Percentiles rank a stretch among this genome's conserved stretches.
Evolutionary conservation across 1,140 invertebrate species (phyloP).

Genomic region (Sycophaga agraensis): DNA sequence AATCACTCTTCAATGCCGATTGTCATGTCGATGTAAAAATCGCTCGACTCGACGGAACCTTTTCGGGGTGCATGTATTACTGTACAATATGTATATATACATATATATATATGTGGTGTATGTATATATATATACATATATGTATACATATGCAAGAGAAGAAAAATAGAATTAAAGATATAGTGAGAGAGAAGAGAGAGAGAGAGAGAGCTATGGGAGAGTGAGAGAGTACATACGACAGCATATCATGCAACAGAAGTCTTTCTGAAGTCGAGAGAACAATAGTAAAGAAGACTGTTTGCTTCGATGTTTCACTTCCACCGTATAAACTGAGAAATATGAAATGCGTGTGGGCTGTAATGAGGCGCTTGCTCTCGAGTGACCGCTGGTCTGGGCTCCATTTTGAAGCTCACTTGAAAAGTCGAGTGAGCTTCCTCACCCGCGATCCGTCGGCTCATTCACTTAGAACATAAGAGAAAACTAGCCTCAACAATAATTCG

Average conservation of each 20-base stretch:
- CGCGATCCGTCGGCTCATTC: background rate
- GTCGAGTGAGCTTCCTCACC: too few species aligned
- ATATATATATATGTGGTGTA: too few species aligned
- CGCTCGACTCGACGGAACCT: slow-evolving; percentile 1
- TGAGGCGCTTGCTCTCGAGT: background rate
- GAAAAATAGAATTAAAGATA: too few species aligned
- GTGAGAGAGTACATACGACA: slow-evolving; percentile 28
- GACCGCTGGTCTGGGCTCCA: too few species aligned
- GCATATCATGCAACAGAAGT: slow-evolving; percentile 36
- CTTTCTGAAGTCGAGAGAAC: slow-evolving; percentile 10
- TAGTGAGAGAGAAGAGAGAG: too few species aligned
- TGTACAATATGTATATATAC: background rate
- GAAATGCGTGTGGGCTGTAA: slow-evolving; percentile 2
- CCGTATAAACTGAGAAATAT: background rate
- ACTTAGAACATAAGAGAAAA: background rate
- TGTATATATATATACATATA: too few species aligned
- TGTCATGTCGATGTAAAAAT: too few species aligned
- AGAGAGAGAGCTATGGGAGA: background rate
- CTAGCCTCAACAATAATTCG: background rate
- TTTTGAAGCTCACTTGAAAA: too few species aligned
- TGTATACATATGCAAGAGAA: slow-evolving; percentile 21
- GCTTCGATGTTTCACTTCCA: slow-evolving; percentile 4
- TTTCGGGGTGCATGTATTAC: background rate
- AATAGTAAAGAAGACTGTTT: slow-evolving; percentile 18
- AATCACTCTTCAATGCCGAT: slow-evolving; percentile 1